phyloP scores from a whole-genome alignment of 2,113 vertebrate species.

The Dipodomys merriami region DNA sequence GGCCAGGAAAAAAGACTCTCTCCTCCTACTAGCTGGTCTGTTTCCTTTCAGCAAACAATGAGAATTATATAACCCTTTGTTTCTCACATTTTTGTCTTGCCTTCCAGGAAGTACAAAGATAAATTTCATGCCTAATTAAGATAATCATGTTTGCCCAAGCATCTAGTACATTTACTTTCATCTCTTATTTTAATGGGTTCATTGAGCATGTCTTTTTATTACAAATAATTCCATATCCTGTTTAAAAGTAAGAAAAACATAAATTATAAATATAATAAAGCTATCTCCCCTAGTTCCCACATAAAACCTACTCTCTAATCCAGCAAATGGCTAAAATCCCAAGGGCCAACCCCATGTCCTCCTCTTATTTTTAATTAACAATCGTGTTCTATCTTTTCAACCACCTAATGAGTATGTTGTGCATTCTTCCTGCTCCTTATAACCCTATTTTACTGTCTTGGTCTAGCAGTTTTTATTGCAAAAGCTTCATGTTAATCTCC shows the following conservation, averaged over 20 bases:
- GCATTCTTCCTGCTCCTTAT: not conserved
- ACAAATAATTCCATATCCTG: constrained; percentile 17
- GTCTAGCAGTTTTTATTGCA: not conserved
- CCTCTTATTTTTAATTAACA: not conserved
- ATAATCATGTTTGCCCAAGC: constrained; percentile 10
- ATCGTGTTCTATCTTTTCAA: not conserved
- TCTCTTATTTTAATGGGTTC: constrained; percentile 31
- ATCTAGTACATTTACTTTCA: constrained; percentile 45
- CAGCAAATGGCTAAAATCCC: constrained; percentile 25
- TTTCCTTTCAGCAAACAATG: constrained; percentile 65
- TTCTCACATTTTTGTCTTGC: constrained; percentile 54
- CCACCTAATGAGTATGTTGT: not conserved
- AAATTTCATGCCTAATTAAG: constrained; percentile 64
- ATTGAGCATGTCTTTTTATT: constrained; percentile 39
- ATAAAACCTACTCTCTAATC: not conserved
- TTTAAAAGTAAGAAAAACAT: constrained; percentile 12
- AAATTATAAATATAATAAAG: constrained; percentile 37
- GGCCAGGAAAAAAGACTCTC: constrained; percentile 53
- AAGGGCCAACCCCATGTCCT: not conserved
- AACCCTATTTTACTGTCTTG: not conserved
- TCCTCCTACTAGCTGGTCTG: constrained; percentile 58
- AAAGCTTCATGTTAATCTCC: not conserved
- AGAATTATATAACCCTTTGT: constrained; percentile 68
- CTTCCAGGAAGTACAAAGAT: constrained; percentile 64
- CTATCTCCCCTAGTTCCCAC: not conserved